Conservation (phyloP, 1,140 invertebrate species). For the Forficula auricularia region DNA sequence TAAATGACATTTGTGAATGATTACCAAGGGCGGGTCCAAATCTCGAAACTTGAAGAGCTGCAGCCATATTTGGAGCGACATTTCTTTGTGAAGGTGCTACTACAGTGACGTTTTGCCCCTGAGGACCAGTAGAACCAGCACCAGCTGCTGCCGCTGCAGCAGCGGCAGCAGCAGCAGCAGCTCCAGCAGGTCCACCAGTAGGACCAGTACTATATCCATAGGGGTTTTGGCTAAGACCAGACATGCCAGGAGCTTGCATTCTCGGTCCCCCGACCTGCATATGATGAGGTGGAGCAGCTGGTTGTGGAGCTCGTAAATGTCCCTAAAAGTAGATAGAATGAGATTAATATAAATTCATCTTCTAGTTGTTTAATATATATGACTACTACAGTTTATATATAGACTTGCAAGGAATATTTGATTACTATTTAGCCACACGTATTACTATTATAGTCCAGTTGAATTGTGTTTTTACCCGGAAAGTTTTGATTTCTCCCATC, state of each 20-base stretch:
- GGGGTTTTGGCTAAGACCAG: conserved; percentile 26
- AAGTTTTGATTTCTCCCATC: too few relatives aligned
- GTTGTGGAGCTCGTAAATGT: too few relatives aligned
- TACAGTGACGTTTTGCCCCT: conserved; percentile 22
- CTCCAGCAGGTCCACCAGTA: conserved; percentile 19
- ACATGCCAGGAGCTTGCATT: conserved; percentile 31
- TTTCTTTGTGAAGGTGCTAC: conserved; percentile 36
- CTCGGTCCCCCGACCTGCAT: conserved; percentile 27
- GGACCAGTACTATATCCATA: conserved; percentile 1
- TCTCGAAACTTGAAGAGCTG: conserved; percentile 24
- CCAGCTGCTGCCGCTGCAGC: not conserved
- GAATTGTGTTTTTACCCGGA: too few relatives aligned
- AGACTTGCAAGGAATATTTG: too few relatives aligned
- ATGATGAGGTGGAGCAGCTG: too few relatives aligned
- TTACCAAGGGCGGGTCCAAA: conserved; percentile 24
- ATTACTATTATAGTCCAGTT: too few relatives aligned
- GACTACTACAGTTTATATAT: too few relatives aligned
- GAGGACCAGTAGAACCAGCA: conserved; percentile 15
- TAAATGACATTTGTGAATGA: too few relatives aligned
- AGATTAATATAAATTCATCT: too few relatives aligned
- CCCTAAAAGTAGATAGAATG: too few relatives aligned
- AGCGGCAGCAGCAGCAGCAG: not conserved
- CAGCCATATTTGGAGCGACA: conserved; percentile 24
- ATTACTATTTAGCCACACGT: too few relatives aligned
- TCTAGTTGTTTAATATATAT: too few relatives aligned